These are phyloP conservation scores for Balaenoptera acutorostrata DNA, from an alignment of 2,113 vertebrate species.

Conservation along the genomic window DNA sequence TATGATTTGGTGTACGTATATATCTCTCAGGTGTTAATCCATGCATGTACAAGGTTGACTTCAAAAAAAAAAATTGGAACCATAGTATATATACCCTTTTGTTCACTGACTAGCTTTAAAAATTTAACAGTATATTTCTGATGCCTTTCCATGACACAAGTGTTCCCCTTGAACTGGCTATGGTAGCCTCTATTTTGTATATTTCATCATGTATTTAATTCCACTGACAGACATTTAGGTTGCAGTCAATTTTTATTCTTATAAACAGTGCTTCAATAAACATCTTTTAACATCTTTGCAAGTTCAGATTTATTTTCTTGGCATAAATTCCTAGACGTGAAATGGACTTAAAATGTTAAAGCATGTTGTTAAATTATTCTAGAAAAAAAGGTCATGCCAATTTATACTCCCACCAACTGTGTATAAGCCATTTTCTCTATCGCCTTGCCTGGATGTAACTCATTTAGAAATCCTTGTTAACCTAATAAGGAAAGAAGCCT, in stretches of 20 bases:
- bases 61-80: neutral
- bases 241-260: conserved; percentile 38
- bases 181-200: neutral
- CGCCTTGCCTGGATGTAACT: conserved; percentile 18
- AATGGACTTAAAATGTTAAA: conserved; percentile 58
- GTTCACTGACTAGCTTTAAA: neutral
- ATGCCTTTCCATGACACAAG: neutral
- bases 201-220: conserved; percentile 33
- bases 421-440: conserved; percentile 27
- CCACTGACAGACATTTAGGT: conserved; percentile 40
- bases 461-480: conserved; percentile 9
- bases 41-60: neutral
- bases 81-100: neutral
- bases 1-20: neutral
- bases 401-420: conserved; percentile 36
- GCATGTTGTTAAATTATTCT: conserved; percentile 52
- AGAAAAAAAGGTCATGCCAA: conserved; percentile 47
- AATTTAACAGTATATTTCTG: neutral
- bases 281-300: conserved; percentile 49
- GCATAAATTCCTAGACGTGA: conserved; percentile 40
- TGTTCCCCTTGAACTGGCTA: conserved; percentile 6
- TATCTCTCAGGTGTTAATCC: neutral
- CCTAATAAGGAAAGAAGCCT: conserved; percentile 28
- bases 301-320: conserved; percentile 62
- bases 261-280: conserved; percentile 50